Base-by-base conservation (phyloP, 2,888 invertebrate genomes). In the Ormyrus rosae region DNA sequence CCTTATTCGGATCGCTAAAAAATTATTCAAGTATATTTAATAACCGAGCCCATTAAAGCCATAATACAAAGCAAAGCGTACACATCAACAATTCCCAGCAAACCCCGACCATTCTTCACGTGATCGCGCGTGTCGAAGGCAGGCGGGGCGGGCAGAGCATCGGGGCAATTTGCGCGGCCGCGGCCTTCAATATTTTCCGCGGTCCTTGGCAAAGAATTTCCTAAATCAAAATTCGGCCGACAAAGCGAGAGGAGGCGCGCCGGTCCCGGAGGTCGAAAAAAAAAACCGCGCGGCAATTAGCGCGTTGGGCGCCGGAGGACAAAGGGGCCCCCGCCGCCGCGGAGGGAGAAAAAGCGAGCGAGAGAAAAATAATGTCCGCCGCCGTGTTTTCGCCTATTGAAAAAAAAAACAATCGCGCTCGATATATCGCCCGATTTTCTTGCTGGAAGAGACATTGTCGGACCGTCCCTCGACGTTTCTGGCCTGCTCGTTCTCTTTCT, bases 351-450 rank as follows among this genome's bases (percentile, higher is more conserved):
- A 46, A 63, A 63, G 6, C 34, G 34, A 34, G 34, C 34, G 34
- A 60, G 60, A 5, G 34, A 60, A 60, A 60, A 60, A 8, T 19
- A 46, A 8, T 6, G 9, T 53, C 6, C 10, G 9, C 10, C 6
- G 8, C 10, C 10, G 9, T 6, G 46, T 46, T 2, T 5, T 5
- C 55, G 55, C 53, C 34, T 34, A 68, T 68, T 68, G 45, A 68
- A 68, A 68, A 68, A 55, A 63, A 0, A 8, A 63, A 68, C 53
- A 68, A 68, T 53, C 68, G 55, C 11, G 9, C 11, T 8, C 34
- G 34, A 34, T 34, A 46, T 46, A 34, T 46, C 46, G 4, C 63
- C 61, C 34, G 64, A 46, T 46, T 64, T 48, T 64, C 46, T 48
- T n/a, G 58, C n/a, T 5, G 9, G 53, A 9, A 0, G 58, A 10